Conservation (phyloP, 1,140 invertebrate genomes). For the Cydia pomonella region DNA sequence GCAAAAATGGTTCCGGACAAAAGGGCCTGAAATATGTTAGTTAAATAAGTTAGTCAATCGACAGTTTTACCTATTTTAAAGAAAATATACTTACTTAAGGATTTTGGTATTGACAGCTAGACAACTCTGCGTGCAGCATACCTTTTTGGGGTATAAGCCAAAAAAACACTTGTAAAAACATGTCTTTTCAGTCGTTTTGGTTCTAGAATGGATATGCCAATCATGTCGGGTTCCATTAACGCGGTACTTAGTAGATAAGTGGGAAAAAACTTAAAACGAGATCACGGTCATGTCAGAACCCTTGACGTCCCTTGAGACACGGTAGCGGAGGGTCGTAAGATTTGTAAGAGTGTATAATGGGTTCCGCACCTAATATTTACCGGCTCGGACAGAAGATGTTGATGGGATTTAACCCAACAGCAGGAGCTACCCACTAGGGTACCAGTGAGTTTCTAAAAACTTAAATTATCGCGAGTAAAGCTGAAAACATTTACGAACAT, state of each 20-base stretch:
- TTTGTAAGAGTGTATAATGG: neutral
- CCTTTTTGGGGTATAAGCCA: no score
- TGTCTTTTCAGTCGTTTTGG: neutral
- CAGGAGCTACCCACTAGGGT: no score
- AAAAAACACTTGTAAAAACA: neutral
- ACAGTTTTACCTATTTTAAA: neutral
- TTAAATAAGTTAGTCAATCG: neutral
- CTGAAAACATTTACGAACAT: no score
- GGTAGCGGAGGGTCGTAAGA: neutral
- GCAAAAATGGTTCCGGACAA: neutral
- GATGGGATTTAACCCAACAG: no score
- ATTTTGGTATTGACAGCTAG: neutral
- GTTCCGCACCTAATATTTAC: neutral
- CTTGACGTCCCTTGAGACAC: neutral
- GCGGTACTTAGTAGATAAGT: slow-evolving; percentile 13
- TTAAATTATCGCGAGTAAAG: no score
- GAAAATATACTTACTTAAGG: neutral
- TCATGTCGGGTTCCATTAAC: slow-evolving; percentile 8
- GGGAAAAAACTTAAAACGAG: slow-evolving; percentile 18
- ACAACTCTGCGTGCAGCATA: neutral
- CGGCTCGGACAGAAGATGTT: neutral
- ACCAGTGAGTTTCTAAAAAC: no score
- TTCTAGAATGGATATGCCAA: neutral
- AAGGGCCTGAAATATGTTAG: neutral
- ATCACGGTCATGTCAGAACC: neutral